Percentiles rank a stretch among this genome's conserved stretches.
These are phyloP conservation scores for Hapalemur alaotrensis DNA, from an alignment of 2,797 vertebrate genomes.

Conservation along the genomic window DNA sequence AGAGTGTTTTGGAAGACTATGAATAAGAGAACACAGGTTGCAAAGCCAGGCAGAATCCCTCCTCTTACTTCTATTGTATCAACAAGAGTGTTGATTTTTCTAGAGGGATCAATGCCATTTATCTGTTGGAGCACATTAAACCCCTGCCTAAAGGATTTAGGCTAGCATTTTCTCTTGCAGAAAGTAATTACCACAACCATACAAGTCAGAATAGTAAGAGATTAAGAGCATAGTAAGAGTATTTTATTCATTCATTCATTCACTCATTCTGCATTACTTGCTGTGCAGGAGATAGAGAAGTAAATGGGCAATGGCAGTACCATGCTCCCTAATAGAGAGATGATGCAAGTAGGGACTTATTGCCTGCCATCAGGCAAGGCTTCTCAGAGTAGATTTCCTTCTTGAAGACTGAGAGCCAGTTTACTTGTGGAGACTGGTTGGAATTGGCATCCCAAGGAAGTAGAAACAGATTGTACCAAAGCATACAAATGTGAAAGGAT, in stretches of 20 bases:
- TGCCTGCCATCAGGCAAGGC: not conserved
- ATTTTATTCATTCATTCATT: not conserved
- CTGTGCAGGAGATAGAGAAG: not conserved
- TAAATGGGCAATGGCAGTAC: not conserved
- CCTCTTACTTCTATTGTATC: slow-evolving; percentile 56
- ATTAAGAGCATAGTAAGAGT: not conserved
- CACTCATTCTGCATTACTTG: not conserved
- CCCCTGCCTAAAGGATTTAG: not conserved
- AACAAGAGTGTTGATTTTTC: slow-evolving; percentile 28
- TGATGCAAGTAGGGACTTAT: not conserved
- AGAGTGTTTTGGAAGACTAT: slow-evolving; percentile 61
- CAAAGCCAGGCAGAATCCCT: slow-evolving; percentile 26
- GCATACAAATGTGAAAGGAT: not conserved
- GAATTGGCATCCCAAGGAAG: not conserved
- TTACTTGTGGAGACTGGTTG: not conserved
- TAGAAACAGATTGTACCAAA: not conserved
- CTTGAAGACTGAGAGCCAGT: not conserved
- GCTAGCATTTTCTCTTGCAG: not conserved
- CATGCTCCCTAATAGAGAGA: not conserved
- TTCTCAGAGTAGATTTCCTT: not conserved
- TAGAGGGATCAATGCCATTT: slow-evolving; percentile 13
- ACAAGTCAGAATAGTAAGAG: not conserved
- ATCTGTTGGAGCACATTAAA: slow-evolving; percentile 37
- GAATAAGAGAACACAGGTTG: slow-evolving; percentile 68
- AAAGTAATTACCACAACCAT: not conserved